phyloP scores from a whole-genome alignment of 2,113 vertebrate species.

The Theristicus caerulescens region DNA sequence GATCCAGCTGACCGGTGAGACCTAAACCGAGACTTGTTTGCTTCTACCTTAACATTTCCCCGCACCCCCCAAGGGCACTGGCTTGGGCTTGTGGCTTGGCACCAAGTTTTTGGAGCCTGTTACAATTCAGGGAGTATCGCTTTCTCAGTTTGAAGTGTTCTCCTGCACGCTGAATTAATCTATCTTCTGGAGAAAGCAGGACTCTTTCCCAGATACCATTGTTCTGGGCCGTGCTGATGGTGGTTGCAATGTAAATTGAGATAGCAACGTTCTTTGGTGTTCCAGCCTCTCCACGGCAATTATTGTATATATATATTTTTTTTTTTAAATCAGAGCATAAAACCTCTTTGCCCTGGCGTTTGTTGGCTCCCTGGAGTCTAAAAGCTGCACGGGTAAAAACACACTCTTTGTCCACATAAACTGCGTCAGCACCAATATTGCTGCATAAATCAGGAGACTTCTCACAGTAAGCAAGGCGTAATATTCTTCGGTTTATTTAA shows the following conservation, averaged over 20 bases:
- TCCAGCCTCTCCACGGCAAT: constrained; percentile 31
- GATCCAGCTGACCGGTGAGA: background rate
- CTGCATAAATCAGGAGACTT: background rate
- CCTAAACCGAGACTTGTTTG: background rate
- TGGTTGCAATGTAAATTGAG: constrained; percentile 37
- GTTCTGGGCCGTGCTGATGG: background rate
- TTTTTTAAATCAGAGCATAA: constrained; percentile 16
- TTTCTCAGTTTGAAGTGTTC: constrained; percentile 6
- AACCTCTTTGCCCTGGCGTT: constrained; percentile 13
- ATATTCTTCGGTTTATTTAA: background rate
- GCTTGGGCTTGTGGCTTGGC: background rate
- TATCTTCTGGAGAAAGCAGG: background rate
- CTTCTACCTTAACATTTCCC: background rate
- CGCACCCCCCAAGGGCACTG: background rate
- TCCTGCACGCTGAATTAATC: background rate
- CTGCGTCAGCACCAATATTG: background rate
- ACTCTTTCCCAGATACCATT: constrained; percentile 13
- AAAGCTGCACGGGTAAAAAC: background rate
- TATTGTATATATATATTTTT: background rate
- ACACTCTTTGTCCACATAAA: background rate
- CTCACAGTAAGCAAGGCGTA: background rate
- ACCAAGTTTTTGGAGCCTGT: background rate
- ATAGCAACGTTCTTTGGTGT: background rate
- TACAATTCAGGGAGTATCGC: background rate
- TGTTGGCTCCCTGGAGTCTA: background rate